These are phyloP conservation scores for Epiblema foenella DNA, from an alignment of 2,888 invertebrate genomes.

Conservation along the genomic window DNA sequence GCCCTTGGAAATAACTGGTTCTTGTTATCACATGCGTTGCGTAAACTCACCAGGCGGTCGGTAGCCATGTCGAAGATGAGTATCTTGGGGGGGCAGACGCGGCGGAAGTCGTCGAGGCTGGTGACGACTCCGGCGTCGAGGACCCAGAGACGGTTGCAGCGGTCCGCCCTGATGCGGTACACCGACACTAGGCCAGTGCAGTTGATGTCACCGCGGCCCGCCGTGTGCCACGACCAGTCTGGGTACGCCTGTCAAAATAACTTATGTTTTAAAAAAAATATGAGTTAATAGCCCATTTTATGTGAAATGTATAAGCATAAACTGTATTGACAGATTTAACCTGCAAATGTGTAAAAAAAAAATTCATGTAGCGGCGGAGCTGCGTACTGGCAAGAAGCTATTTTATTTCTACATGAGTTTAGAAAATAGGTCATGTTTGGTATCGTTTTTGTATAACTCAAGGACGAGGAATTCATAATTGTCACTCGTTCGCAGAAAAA, in stretches of 20 bases:
- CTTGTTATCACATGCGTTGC: constrained; percentile 34
- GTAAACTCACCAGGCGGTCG: constrained; percentile 84
- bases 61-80: constrained; percentile 91
- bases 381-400: too few relatives aligned
- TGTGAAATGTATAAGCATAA: too few relatives aligned
- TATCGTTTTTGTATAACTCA: too few relatives aligned
- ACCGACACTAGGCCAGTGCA: constrained; percentile 92
- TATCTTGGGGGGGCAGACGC: constrained; percentile 91
- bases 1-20: constrained; percentile 41
- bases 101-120: constrained; percentile 87
- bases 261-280: not conserved
- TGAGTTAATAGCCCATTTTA: too few relatives aligned
- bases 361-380: too few relatives aligned
- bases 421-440: too few relatives aligned
- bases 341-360: too few relatives aligned
- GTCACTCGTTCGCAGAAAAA: too few relatives aligned
- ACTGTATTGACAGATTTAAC: too few relatives aligned
- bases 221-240: constrained; percentile 91
- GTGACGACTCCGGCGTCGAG: constrained; percentile 91
- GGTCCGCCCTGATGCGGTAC: constrained; percentile 90
- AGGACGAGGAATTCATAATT: too few relatives aligned
- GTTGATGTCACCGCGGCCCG: constrained; percentile 88
- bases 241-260: constrained; percentile 86
- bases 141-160: constrained; percentile 93
- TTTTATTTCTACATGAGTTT: too few relatives aligned